A percentile compares a stretch with the other conserved stretches of the same genome.
These are phyloP conservation scores for Tenthredo scrophulariae DNA, from an alignment of 2,888 invertebrate species.

Conservation along the genomic window DNA sequence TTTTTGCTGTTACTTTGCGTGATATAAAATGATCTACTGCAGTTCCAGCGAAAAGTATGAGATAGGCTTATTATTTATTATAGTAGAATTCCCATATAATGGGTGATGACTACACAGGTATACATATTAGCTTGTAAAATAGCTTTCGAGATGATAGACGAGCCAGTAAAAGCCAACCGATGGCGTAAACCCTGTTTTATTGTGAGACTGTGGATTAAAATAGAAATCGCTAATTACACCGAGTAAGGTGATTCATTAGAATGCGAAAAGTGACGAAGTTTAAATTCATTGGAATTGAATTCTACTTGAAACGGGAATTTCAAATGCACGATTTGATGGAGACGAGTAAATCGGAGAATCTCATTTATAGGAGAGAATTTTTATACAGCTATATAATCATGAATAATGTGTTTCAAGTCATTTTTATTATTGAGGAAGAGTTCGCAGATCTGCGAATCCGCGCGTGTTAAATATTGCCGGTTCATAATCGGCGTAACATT, in stretches of 20 bases:
- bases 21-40: not conserved
- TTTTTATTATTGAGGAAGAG: not conserved
- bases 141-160: not conserved
- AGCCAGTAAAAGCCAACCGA: not conserved
- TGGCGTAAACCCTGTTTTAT: not conserved
- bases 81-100: not conserved
- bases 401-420: not conserved
- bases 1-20: not conserved
- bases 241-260: not conserved
- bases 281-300: not conserved
- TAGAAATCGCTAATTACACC: not conserved
- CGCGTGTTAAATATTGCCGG: not conserved
- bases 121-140: not conserved
- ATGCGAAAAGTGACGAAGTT: not conserved
- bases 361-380: not conserved
- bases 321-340: no score
- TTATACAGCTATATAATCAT: not conserved
- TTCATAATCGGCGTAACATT: constrained; percentile 8
- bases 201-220: not conserved
- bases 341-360: not conserved
- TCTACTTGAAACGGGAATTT: no score
- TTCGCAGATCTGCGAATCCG: not conserved
- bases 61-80: not conserved
- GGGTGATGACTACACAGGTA: not conserved
- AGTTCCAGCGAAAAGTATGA: not conserved